These are phyloP conservation scores for Argya squamiceps DNA, from an alignment of 2,797 vertebrate species.

Conservation along the genomic window DNA sequence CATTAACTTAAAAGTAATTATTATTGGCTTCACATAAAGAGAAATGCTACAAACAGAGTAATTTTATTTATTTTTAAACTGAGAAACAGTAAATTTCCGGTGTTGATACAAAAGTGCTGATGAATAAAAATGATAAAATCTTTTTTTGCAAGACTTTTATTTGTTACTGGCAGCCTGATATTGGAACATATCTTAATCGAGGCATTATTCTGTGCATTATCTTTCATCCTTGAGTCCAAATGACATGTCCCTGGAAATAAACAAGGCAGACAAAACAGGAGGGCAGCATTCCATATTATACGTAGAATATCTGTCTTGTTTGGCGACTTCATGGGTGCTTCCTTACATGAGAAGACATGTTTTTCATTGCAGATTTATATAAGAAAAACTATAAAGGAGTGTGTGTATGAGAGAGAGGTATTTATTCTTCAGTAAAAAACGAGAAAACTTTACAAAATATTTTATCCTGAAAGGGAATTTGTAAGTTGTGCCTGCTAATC, in stretches of 20 bases:
- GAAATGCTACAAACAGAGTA: not conserved
- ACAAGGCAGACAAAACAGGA: not conserved
- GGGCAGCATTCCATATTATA: not conserved
- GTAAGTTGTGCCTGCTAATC: not conserved
- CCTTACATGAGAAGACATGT: not conserved
- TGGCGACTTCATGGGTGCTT: not conserved
- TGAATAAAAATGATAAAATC: not conserved
- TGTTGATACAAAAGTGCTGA: not conserved
- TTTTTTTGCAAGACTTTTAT: not conserved
- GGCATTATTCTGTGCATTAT: not conserved
- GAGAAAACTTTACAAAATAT: not conserved
- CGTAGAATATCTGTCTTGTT: not conserved
- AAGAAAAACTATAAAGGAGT: not conserved
- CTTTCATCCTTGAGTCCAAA: not conserved
- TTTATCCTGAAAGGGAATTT: not conserved
- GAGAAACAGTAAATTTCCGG: not conserved
- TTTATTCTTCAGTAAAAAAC: not conserved
- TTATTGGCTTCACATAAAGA: conserved; percentile 8
- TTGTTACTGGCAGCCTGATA: not conserved
- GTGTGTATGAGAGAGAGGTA: not conserved
- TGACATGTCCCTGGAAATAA: not conserved
- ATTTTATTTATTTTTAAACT: not conserved
- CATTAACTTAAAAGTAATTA: not conserved
- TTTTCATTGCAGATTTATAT: not conserved
- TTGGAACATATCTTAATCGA: not conserved